Percentiles rank a stretch among this genome's conserved stretches.
Conservation (phyloP, 2,113 vertebrate genomes). For the Falcunculus frontatus region DNA sequence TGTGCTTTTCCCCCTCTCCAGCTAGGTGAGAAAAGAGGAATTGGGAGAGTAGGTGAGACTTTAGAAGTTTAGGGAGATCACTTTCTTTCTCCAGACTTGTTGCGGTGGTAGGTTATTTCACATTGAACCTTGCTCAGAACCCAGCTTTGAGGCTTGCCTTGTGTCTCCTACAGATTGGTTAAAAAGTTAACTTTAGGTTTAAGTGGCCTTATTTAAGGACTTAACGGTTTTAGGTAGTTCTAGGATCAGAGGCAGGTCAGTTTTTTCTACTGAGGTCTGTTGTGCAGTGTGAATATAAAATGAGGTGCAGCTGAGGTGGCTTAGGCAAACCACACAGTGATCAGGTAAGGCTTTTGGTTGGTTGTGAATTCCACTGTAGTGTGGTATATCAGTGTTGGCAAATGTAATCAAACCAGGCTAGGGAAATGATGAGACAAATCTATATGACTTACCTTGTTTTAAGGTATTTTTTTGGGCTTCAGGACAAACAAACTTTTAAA, state of each 20-base stretch:
- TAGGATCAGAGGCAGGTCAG: not conserved
- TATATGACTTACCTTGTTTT: not conserved
- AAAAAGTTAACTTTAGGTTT: not conserved
- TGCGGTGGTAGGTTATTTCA: not conserved
- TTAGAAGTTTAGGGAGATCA: not conserved
- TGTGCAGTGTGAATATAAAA: not conserved
- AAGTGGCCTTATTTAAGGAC: not conserved
- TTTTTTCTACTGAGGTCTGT: not conserved
- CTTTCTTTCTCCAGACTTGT: not conserved
- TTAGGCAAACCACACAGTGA: not conserved
- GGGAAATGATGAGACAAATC: not conserved
- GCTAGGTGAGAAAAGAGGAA: not conserved
- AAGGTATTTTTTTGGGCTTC: not conserved
- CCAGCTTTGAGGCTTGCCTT: not conserved
- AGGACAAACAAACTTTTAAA: not conserved
- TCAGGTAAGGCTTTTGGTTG: not conserved
- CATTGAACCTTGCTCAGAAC: not conserved
- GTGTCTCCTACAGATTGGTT: not conserved
- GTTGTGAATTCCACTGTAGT: not conserved
- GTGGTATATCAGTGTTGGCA: not conserved
- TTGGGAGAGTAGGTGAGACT: not conserved
- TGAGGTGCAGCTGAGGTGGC: not conserved
- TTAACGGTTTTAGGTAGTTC: not conserved
- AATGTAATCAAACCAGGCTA: not conserved
- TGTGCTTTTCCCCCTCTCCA: not conserved